Base-by-base conservation (phyloP, 2,797 vertebrate species). In the Enoplosus armatus region DNA sequence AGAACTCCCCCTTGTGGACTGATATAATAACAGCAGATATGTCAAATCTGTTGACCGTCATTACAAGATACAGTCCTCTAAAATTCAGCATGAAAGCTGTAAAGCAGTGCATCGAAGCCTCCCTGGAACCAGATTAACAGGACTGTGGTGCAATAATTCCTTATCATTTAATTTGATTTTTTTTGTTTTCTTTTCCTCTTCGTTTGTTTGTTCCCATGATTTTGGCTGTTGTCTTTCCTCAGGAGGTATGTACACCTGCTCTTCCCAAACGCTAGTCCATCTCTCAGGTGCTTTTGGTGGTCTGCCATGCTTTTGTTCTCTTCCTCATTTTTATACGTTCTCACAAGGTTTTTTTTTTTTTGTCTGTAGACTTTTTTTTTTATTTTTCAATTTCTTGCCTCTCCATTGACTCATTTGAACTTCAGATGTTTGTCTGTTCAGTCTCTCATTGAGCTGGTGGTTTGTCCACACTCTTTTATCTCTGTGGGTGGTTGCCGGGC, bases 211-310 rank as follows among this genome's bases (percentile, higher is more conserved):
- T 98, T 97, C 96, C 98, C 97, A 97, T 97, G 97, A 97, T 97
- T 97, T 97, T 96, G 97, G 97, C 97, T 97, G 96, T 98, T 97
- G 95, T 97, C 96, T 97, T 97, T 97, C 96, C 96, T 95, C 97
- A 99, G 98, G 98, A 99, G 98, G 98, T 99, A 99, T 94, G 98
- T 99, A 98, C 91, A 96, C 95, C 95, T 95, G 92, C 91, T 92
- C 91, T 96, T 95, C 89, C 92, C 87, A 88, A 92, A 92, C 20
- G 93, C 93, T 95, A 94, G 96, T 95, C 93, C 87, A 93, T 95
- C 86, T 94, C 95, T 93, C 90, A 84, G 96, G 94, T 95, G 94
- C 96, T 96, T 96, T 92, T 89, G 94, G 95, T 95, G 95, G 95
- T 97, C 95, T 85, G 92, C 84, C 92, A 93, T 95, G 93, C 94